Evolutionary conservation across 2,113 vertebrate species (phyloP), one percentile per base, ranked within the genome.

Genomic region (Chloroceryle aenea): DNA sequence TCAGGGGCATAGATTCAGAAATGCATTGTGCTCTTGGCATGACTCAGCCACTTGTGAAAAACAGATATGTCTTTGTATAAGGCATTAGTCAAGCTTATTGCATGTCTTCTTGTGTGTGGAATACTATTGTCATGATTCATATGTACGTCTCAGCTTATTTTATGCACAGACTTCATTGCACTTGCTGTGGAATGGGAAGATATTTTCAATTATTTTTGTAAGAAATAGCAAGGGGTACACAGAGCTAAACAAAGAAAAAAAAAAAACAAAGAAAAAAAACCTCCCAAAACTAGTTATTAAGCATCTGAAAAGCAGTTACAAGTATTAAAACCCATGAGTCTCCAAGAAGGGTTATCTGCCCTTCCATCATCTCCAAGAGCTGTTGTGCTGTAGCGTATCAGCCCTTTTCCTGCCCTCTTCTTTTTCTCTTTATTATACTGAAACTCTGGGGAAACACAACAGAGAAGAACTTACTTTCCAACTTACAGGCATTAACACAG

Each of bases 21-120:
- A 88, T 58, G 25, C 32, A n/a, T 55, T 84, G 42, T 90, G 38
- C 45, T 93, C 55, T 73, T 71, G 76, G 27, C 0, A 0, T 74
- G 83, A 75, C 73, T 90, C 38, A 80, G 74, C 71, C 30, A 25
- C 52, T 74, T 84, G 68, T 74, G 63, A 80, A 74, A 76, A 84
- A 71, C 61, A 80, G 67, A 32, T 79, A 45, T 0, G 20, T 53
- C 75, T 87, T 91, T 80, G 45, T 80, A 50, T 66, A 66, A 85
- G 68, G 30, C 25, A 83, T 84, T 93, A 91, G 43, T 79, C 36
- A 91, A 83, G 67, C 63, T 83, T 88, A 80, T 83, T 88, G 67
- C 53, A 32, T 58, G 13, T 71, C 13, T 84, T 62, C 68, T 38
- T 86, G 45, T 77, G 36, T 58, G 32, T 71, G 50, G 36, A 80